phyloP scores from a whole-genome alignment of 1,140 invertebrate species.

The Drosophila carrolli region DNA sequence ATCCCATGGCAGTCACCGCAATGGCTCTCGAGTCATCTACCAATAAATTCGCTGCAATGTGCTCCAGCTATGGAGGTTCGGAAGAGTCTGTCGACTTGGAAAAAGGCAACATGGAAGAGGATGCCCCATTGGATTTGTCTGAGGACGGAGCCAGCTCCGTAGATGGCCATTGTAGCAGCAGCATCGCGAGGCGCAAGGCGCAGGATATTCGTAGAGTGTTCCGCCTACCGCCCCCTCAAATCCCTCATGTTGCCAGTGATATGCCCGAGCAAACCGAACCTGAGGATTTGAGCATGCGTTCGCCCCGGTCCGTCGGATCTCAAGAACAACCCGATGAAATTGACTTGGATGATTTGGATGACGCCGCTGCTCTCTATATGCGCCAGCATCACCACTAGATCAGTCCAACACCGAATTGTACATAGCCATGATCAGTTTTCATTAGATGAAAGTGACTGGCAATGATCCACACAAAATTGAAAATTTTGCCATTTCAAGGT shows the following conservation, averaged over 20 bases:
- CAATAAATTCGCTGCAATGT: slow-evolving; percentile 71
- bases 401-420: slow-evolving; percentile 27
- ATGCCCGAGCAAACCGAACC: slow-evolving; percentile 93
- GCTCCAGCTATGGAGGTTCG: slow-evolving; percentile 69
- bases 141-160: slow-evolving; percentile 73
- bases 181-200: slow-evolving; percentile 84
- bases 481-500: slow-evolving; percentile 39
- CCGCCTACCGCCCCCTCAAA: slow-evolving; percentile 76
- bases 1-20: slow-evolving; percentile 54
- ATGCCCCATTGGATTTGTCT: slow-evolving; percentile 75
- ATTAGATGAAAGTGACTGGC: slow-evolving; percentile 63
- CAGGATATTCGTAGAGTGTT: slow-evolving; percentile 85
- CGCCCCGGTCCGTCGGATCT: slow-evolving; percentile 69
- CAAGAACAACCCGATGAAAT: slow-evolving; percentile 69
- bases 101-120: slow-evolving; percentile 57
- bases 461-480: slow-evolving; percentile 33
- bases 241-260: slow-evolving; percentile 75
- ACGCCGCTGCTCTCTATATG: slow-evolving; percentile 77
- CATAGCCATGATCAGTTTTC: slow-evolving; percentile 46
- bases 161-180: slow-evolving; percentile 60
- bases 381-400: slow-evolving; percentile 60
- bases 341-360: slow-evolving; percentile 81
- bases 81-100: slow-evolving; percentile 77
- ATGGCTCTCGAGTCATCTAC: slow-evolving; percentile 53
- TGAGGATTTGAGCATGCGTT: slow-evolving; percentile 91